Evolutionary conservation across 92 coral and sea anemone genomes (phyloP).

Genomic region (Nematostella vectensis): DNA sequence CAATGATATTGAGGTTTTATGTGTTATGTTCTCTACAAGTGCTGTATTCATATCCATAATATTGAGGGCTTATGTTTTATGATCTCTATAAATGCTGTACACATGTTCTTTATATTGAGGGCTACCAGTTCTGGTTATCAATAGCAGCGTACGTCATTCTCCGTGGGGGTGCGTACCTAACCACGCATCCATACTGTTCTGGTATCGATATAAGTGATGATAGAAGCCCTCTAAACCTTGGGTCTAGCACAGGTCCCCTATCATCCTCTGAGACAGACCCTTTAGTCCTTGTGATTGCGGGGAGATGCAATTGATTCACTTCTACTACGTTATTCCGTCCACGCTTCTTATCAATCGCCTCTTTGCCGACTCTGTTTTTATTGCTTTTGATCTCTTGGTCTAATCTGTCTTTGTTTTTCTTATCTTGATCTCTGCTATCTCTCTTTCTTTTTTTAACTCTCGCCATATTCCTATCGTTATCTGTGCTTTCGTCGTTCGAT

Average conservation of each 20-base stretch:
- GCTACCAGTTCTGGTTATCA: too few relatives aligned
- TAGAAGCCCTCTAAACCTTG: constrained; percentile 52
- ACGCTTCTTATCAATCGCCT: not conserved
- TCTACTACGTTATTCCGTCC: not conserved
- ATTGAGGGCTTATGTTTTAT: too few relatives aligned
- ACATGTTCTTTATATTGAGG: too few relatives aligned
- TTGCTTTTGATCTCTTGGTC: too few relatives aligned
- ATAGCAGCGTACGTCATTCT: constrained; percentile 22
- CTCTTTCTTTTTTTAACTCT: not conserved
- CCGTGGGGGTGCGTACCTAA: constrained; percentile 47
- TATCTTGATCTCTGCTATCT: not conserved
- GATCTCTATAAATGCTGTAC: too few relatives aligned
- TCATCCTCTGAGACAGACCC: constrained; percentile 1
- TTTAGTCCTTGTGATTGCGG: not conserved
- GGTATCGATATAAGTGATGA: constrained; percentile 43
- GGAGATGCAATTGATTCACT: constrained; percentile 7
- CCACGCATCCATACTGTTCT: constrained; percentile 40
- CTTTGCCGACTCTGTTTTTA: not conserved
- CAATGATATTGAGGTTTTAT: too few relatives aligned
- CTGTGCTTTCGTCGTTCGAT: not conserved
- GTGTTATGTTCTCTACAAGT: too few relatives aligned
- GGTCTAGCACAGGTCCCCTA: constrained; percentile 47
- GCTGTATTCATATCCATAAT: too few relatives aligned
- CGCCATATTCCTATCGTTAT: not conserved
- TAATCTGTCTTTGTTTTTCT: not conserved